Evolutionary conservation across 2,888 invertebrate species (phyloP), one percentile per base, ranked within the genome.

Genomic region (Brachyptera risi): DNA sequence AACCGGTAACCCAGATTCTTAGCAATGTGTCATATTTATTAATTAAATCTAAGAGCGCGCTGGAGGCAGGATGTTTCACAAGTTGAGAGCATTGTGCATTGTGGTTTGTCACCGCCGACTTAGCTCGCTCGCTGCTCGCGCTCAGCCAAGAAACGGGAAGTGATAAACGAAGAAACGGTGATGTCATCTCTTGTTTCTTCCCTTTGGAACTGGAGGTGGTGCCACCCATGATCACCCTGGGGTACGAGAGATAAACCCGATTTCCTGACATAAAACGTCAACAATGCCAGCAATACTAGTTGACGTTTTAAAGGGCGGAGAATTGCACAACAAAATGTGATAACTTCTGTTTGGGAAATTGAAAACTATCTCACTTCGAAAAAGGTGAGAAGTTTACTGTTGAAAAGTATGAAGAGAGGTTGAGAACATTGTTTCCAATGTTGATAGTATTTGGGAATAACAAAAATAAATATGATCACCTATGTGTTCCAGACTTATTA

Each of bases 1-100:
- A 54, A 37, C 54, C 19, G 54, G 37, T 54, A 37, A 19, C 54
- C 54, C 23, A 54, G 54, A 54, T 54, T 54, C 13, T 3, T n/a
- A 21, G 24, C 47, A 37, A 35, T 54, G 54, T 54, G 54, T 23
- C 54, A 54, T 23, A 54, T 35, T 35, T 13, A 54, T 35, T 54
- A 54, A 54, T 54, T 54, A 54, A 54, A 54, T 54, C 54, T 37
- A 35, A 54, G 35, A 54, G 17, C 37, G 9, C 13, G 37, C 13
- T 7, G 5, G 23, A 24, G 47, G 11, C 9, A 23, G 47, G 24
- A 5, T 7, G 31, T 31, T 17, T 13, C 24, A 2, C 23, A 24
- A 1, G 24, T 47, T 3, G 23, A 15, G 4, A 3, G 4, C 47
- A 24, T 47, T 47, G 47, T 47, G 47, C 47, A 5, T 17, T 44